phyloP scores from a whole-genome alignment of 1,140 invertebrate species.

The Triops longicaudatus region DNA sequence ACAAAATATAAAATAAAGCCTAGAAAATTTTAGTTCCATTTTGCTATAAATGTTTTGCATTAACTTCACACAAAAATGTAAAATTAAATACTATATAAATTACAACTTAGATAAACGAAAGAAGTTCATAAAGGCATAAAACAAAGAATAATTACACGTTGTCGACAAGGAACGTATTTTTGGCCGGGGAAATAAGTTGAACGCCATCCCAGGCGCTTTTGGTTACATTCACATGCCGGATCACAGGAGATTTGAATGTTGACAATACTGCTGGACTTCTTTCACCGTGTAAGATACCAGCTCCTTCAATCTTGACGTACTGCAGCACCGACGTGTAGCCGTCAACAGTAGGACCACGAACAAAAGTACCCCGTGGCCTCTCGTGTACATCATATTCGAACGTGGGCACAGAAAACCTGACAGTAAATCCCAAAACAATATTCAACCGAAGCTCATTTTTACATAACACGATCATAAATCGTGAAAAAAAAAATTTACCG shows the following conservation, averaged over 20 bases:
- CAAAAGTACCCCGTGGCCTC: not conserved
- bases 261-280: constrained; percentile 85
- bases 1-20: too few relatives aligned
- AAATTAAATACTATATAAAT: not conserved
- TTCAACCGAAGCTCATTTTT: not conserved
- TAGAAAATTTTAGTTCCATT: too few relatives aligned
- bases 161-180: constrained; percentile 53
- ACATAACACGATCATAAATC: constrained; percentile 18
- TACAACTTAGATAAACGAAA: too few relatives aligned
- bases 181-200: constrained; percentile 78
- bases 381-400: constrained; percentile 27
- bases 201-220: constrained; percentile 84
- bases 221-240: constrained; percentile 72
- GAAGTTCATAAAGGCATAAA: not conserved
- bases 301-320: constrained; percentile 82
- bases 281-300: constrained; percentile 91
- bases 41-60: too few relatives aligned
- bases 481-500: constrained; percentile 33
- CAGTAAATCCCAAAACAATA: constrained; percentile 19
- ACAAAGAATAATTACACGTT: constrained; percentile 33
- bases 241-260: constrained; percentile 70
- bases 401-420: constrained; percentile 17
- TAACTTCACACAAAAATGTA: not conserved
- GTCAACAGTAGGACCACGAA: constrained; percentile 23
- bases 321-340: constrained; percentile 61